Evolutionary conservation across 2,888 invertebrate genomes (phyloP).

Genomic region (Nephrotoma flavescens): DNA sequence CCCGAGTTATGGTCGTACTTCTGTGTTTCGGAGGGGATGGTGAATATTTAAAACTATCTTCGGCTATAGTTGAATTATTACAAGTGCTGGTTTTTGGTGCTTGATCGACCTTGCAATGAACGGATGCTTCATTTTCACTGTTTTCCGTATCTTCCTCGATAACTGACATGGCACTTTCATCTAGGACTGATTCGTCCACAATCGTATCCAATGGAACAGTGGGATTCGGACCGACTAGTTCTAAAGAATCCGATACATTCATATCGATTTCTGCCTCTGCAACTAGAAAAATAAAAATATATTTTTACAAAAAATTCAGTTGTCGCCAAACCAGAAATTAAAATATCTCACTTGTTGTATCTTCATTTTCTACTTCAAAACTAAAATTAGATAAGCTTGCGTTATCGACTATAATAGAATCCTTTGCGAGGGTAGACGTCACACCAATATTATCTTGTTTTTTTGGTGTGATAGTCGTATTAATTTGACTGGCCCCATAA

Average conservation of each 20-base stretch:
- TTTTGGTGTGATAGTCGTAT: background rate
- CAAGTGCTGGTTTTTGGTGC: background rate
- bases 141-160: background rate
- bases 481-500: background rate
- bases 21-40: background rate
- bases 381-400: background rate
- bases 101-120: background rate
- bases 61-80: background rate
- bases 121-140: background rate
- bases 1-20: background rate
- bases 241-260: background rate
- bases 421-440: background rate
- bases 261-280: background rate
- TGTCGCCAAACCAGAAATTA: background rate
- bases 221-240: background rate
- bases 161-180: background rate
- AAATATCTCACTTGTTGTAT: background rate
- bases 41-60: background rate
- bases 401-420: background rate
- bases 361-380: background rate
- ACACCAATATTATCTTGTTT: background rate
- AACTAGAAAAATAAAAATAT: background rate
- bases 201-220: background rate
- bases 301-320: too few relatives aligned
- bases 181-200: background rate